These are phyloP conservation scores for Scelioninae gen. 2 DNA, from an alignment of 2,888 invertebrate genomes.

Conservation along the genomic window DNA sequence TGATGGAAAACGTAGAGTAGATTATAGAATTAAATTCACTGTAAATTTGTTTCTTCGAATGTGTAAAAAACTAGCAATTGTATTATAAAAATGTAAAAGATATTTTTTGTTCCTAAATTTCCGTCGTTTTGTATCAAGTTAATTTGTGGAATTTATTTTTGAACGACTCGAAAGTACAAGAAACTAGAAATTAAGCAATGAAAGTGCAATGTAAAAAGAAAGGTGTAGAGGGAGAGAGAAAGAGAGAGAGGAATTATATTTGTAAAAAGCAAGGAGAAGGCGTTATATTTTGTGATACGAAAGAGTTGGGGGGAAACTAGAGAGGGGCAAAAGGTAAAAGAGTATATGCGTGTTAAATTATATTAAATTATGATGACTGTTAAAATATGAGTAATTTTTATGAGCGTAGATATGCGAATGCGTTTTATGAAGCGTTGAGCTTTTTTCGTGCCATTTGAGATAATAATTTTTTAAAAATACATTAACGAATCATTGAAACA, in stretches of 20 bases:
- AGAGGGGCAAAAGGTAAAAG: constrained; percentile 43
- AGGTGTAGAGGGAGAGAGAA: background rate
- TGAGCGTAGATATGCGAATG: constrained; percentile 58
- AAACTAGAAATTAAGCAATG: constrained; percentile 44
- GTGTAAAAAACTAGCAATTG: constrained; percentile 35
- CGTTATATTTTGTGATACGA: constrained; percentile 74
- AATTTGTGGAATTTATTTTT: constrained; percentile 27
- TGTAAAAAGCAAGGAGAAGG: constrained; percentile 66
- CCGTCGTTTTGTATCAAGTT: constrained; percentile 22
- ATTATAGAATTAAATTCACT: constrained; percentile 4
- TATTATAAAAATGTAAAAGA: constrained; percentile 15
- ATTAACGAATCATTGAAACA: too few species aligned
- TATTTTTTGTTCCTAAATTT: constrained; percentile 1
- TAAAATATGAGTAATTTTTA: constrained; percentile 64
- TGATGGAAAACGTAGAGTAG: background rate
- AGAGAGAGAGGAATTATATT: constrained; percentile 59
- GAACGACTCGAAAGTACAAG: constrained; percentile 48
- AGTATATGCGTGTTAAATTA: constrained; percentile 35
- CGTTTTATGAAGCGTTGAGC: too few species aligned
- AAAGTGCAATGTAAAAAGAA: constrained; percentile 40
- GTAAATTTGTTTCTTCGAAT: constrained; percentile 24
- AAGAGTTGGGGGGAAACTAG: constrained; percentile 45
- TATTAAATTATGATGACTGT: constrained; percentile 62
- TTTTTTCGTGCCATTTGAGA: too few species aligned
- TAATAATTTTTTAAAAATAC: too few species aligned